Evolutionary conservation across 2,888 invertebrate genomes (phyloP).

Genomic region (Synanthedon formicaeformis): DNA sequence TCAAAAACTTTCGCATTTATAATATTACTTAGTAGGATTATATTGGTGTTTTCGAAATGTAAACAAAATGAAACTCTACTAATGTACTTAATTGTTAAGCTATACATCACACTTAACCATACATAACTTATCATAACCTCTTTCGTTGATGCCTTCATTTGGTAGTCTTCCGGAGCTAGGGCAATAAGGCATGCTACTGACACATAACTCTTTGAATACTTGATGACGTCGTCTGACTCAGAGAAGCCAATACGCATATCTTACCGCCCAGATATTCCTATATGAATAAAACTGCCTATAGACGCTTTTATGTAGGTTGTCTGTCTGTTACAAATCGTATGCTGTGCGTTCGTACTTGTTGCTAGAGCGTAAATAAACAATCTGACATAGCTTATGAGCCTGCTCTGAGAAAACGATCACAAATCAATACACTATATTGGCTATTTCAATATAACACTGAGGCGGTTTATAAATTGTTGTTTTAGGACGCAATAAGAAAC

Average conservation of each 20-base stretch:
- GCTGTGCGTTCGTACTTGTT: background rate
- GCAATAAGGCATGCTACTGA: constrained; percentile 5
- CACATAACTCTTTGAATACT: constrained; percentile 20
- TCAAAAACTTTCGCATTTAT: too few relatives aligned
- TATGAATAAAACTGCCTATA: background rate
- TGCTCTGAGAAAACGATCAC: background rate
- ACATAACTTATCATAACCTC: background rate
- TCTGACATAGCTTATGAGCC: background rate
- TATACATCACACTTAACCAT: background rate
- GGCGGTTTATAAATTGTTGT: background rate
- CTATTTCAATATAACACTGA: background rate
- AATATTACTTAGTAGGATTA: too few relatives aligned
- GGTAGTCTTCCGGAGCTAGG: constrained; percentile 17
- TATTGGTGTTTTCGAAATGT: too few relatives aligned
- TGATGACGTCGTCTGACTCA: constrained; percentile 23
- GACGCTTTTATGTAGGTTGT: background rate
- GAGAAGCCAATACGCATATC: constrained; percentile 16
- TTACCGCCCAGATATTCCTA: constrained; percentile 7
- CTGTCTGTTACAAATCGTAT: background rate
- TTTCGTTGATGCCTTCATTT: constrained; percentile 10
- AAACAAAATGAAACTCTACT: too few relatives aligned
- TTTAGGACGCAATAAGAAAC: background rate
- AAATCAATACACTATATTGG: background rate
- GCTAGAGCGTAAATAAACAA: background rate
- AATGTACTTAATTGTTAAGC: background rate